phyloP scores from a whole-genome alignment of 2,797 vertebrate genomes.

The Botia kubotai region DNA sequence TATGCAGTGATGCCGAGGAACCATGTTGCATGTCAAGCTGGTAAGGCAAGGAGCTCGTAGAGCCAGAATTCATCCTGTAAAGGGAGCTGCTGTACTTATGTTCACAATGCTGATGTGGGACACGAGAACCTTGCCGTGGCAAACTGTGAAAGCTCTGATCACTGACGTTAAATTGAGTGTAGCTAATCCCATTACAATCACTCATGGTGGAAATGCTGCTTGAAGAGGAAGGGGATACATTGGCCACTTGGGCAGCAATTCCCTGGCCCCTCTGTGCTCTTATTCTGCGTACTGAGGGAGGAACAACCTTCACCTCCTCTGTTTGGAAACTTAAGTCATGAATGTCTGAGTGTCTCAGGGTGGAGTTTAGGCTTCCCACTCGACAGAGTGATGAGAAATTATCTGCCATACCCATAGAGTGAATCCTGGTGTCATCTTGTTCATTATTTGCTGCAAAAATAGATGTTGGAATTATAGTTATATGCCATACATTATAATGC shows the following conservation, averaged over 20 bases:
- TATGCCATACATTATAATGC: neutral
- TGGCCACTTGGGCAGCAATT: conserved; percentile 87
- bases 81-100: conserved; percentile 68
- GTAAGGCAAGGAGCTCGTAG: conserved; percentile 65
- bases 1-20: conserved; percentile 66
- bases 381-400: conserved; percentile 81
- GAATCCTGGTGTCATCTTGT: conserved; percentile 69
- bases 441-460: conserved; percentile 67
- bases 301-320: conserved; percentile 77
- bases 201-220: conserved; percentile 80
- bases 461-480: conserved; percentile 27
- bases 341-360: conserved; percentile 72
- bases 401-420: conserved; percentile 75
- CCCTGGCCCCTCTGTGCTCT: conserved; percentile 88
- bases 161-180: conserved; percentile 64
- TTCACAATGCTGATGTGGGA: conserved; percentile 73
- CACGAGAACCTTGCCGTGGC: conserved; percentile 72
- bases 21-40: conserved; percentile 69
- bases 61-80: conserved; percentile 71
- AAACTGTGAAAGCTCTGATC: conserved; percentile 81
- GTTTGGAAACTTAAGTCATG: conserved; percentile 85
- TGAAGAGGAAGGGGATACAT: conserved; percentile 83
- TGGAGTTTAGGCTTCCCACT: conserved; percentile 68
- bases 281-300: conserved; percentile 84
- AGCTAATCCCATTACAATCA: conserved; percentile 74